Base-by-base conservation (phyloP, 2,113 vertebrate species). In the Corythornis cristatus region DNA sequence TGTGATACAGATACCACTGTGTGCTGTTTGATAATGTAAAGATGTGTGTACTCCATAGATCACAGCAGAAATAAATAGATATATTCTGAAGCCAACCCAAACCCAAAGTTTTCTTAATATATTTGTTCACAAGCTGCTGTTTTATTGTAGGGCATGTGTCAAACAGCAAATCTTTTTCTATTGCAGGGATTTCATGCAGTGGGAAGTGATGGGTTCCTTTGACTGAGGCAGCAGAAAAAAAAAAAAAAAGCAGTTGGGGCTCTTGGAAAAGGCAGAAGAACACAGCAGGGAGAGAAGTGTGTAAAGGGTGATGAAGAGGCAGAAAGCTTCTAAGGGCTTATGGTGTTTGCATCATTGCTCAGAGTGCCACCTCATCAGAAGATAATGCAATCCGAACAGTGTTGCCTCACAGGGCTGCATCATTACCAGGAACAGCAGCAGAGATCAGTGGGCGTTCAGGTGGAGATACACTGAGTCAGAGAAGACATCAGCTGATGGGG, bases 391-490 rank as follows among this genome's bases (percentile, higher is more conserved):
- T 79, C 42, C 1, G 0, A 48, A 8, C 1, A 2, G 67, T 29
- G 42, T 94, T 96, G 94, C 91, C 58, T 83, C 95, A 94, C 6
- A 3, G 61, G 4, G 35, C 89, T 71, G 91, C 96, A 80, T 93
- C 91, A 91, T 50, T 87, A 87, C 94, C 95, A 88, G 95, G 91
- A 95, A 93, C 78, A 31, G 74, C 66, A 84, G 89, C 66, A 84
- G 89, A 81, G 81, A 85, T 29, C 91, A 87, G 94, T 94, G 78
- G 89, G 94, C 3, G 91, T 94, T 35, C 95, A 96, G 94, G 95
- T 94, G 89, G 91, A 85, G 86, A n/a, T 91, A 84, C 78, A 91
- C 81, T 96, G 91, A 96, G 82, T 94, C 96, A 96, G 42, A 94
- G 67, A 6, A 88, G 83, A 28, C 73, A 86, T 56, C 71, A 83